These are phyloP conservation scores for Mohoua ochrocephala DNA, from an alignment of 2,113 vertebrate genomes.

Conservation along the genomic window DNA sequence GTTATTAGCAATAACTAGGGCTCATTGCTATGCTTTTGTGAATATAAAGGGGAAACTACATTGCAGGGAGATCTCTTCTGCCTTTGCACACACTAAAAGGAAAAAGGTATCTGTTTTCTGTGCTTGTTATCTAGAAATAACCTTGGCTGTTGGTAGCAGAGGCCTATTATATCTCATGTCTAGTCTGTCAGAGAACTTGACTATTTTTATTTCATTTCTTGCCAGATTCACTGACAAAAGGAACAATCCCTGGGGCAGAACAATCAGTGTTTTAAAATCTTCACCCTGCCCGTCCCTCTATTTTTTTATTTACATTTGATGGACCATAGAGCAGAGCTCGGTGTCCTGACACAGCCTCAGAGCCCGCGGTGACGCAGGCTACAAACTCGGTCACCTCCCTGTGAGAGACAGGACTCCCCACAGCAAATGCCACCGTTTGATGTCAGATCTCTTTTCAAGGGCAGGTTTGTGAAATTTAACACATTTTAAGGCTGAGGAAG, in stretches of 20 bases:
- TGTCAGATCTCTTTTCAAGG: not conserved
- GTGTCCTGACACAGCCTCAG: not conserved
- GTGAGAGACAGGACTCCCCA: not conserved
- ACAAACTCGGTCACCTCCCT: not conserved
- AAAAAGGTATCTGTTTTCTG: not conserved
- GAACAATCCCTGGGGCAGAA: not conserved
- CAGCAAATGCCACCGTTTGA: not conserved
- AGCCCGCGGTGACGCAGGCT: accelerated
- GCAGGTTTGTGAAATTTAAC: not conserved
- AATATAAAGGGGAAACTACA: not conserved
- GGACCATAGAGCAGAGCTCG: not conserved
- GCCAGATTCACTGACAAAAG: not conserved
- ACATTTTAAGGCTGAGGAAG: not conserved
- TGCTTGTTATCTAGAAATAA: not conserved
- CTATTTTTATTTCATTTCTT: slow-evolving; percentile 15
- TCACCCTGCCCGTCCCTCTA: not conserved
- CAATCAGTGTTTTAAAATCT: not conserved
- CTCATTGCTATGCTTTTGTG: not conserved
- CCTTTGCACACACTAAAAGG: not conserved
- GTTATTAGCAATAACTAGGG: not conserved
- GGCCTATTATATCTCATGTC: not conserved
- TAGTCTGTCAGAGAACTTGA: not conserved
- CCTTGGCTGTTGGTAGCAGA: not conserved
- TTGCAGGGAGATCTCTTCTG: not conserved
- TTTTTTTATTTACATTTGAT: not conserved